Evolutionary conservation across 2,888 invertebrate genomes (phyloP).

Genomic region (Aplocera efformata): DNA sequence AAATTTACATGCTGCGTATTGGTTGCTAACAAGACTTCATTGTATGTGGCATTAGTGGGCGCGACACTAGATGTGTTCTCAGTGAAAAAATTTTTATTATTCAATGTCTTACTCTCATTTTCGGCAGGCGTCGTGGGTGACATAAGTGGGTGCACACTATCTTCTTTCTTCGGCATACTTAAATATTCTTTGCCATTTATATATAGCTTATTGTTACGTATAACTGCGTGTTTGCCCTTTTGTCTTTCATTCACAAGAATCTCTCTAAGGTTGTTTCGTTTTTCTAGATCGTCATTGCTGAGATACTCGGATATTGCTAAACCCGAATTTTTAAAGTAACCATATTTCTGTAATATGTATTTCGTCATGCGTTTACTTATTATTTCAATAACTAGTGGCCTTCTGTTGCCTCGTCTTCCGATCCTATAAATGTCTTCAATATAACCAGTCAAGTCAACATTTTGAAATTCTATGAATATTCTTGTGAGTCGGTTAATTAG

Average conservation of each 20-base stretch:
- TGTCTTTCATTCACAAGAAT: not conserved
- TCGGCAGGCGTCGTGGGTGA: too few relatives aligned
- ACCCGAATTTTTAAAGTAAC: not conserved
- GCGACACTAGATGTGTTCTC: too few relatives aligned
- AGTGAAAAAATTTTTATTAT: too few relatives aligned
- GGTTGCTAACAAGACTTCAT: too few relatives aligned
- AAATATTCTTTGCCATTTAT: slow-evolving; percentile 2
- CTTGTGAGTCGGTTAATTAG: not conserved
- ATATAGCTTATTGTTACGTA: slow-evolving; percentile 1
- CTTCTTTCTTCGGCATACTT: too few relatives aligned
- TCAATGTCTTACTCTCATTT: too few relatives aligned
- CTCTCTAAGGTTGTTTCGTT: not conserved
- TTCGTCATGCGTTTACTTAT: slow-evolving; percentile 4
- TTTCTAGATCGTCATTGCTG: not conserved
- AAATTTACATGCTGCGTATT: too few relatives aligned
- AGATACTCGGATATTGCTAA: slow-evolving; percentile 3
- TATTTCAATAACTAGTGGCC: slow-evolving; percentile 2
- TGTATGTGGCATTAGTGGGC: too few relatives aligned
- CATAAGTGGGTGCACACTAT: too few relatives aligned
- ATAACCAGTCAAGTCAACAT: slow-evolving; percentile 2
- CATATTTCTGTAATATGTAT: not conserved
- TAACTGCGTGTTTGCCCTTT: slow-evolving; percentile 4
- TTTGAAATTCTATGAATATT: slow-evolving; percentile 1
- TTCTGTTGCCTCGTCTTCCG: not conserved
- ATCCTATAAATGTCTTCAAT: slow-evolving; percentile 6